Evolutionary conservation across 2,113 vertebrate species (phyloP).

Genomic region (Neodontobutis hainanensis): DNA sequence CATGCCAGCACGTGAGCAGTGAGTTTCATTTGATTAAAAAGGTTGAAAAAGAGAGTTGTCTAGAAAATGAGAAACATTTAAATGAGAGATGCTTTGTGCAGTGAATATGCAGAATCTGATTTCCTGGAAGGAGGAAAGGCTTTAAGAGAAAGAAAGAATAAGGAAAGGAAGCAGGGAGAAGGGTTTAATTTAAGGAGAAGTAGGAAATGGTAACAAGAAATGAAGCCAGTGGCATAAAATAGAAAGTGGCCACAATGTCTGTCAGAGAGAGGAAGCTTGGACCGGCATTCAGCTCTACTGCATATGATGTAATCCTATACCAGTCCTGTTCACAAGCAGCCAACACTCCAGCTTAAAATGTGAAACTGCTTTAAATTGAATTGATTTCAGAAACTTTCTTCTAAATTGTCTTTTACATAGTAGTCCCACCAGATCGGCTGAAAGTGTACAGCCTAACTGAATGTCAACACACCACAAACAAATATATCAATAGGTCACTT

Average conservation of each 20-base stretch:
- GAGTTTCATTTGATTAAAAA: background rate
- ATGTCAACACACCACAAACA: no score
- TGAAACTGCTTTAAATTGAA: slow-evolving; percentile 5
- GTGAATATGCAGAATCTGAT: background rate
- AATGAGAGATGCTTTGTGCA: background rate
- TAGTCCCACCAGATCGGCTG: background rate
- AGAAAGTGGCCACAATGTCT: slow-evolving; percentile 57
- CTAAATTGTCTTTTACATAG: background rate
- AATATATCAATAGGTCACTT: background rate
- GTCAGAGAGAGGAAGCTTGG: slow-evolving; percentile 51
- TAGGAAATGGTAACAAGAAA: background rate
- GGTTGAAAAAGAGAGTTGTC: slow-evolving; percentile 1
- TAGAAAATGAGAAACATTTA: background rate
- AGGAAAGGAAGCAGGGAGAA: background rate
- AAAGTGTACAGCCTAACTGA: background rate
- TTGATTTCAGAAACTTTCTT: background rate
- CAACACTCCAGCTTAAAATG: slow-evolving; percentile 26
- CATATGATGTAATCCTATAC: slow-evolving; percentile 69
- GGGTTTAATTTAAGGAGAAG: background rate
- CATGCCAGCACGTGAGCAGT: slow-evolving; percentile 42
- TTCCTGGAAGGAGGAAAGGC: slow-evolving; percentile 5
- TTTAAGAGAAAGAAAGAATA: background rate
- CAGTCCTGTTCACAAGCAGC: slow-evolving; percentile 23
- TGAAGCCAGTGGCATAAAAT: slow-evolving; percentile 1
- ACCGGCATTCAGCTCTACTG: slow-evolving; percentile 59